These are phyloP conservation scores for Syrmaticus mikado DNA, from an alignment of 2,113 vertebrate species.

Conservation along the genomic window DNA sequence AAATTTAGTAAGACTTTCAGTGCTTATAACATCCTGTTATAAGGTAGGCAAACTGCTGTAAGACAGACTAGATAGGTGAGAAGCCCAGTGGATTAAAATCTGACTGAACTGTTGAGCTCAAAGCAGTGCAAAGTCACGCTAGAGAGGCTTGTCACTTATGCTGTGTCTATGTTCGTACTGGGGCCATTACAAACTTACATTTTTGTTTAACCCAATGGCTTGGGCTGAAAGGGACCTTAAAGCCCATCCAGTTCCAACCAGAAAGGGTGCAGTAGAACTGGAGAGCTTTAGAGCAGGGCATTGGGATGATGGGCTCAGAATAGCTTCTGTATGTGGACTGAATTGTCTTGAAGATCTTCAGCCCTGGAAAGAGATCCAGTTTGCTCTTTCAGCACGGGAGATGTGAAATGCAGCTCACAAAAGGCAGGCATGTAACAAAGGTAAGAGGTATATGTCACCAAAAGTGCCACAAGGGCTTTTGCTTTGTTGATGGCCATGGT, in stretches of 20 bases:
- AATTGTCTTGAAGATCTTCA: background rate
- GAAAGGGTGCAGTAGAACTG: background rate
- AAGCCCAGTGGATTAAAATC: background rate
- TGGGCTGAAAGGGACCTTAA: background rate
- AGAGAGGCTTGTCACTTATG: background rate
- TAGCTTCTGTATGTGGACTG: background rate
- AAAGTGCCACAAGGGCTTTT: background rate
- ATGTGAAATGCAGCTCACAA: background rate
- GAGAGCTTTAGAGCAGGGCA: background rate
- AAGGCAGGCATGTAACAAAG: background rate
- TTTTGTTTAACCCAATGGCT: no score
- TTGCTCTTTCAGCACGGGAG: background rate
- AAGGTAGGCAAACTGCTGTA: background rate
- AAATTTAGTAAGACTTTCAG: background rate
- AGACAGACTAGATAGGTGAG: accelerated
- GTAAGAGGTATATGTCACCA: background rate
- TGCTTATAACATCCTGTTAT: background rate
- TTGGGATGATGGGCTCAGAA: background rate
- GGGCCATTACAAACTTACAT: background rate
- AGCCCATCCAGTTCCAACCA: background rate
- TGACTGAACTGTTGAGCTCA: accelerated
- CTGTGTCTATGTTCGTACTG: background rate
- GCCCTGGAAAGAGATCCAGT: background rate
- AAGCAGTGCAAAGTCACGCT: background rate
- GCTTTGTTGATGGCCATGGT: background rate